phyloP scores from a whole-genome alignment of 1,140 invertebrate species.

The Bombus pyrosoma region DNA sequence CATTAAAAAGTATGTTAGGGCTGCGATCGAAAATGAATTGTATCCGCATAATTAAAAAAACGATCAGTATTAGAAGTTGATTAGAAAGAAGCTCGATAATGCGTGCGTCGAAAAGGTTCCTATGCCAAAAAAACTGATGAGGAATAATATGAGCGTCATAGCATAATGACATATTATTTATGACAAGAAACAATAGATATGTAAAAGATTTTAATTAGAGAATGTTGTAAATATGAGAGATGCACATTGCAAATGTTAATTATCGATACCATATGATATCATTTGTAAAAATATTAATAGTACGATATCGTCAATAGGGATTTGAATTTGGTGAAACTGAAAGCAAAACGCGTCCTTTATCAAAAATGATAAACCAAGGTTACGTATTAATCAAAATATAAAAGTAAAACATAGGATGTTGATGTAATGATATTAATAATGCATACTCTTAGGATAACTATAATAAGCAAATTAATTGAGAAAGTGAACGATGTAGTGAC shows the following conservation, averaged over 20 bases:
- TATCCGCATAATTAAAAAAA: slow-evolving; percentile 55
- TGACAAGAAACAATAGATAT: slow-evolving; percentile 35
- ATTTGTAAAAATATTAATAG: slow-evolving; percentile 43
- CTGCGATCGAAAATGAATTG: slow-evolving; percentile 20
- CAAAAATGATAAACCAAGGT: slow-evolving; percentile 34
- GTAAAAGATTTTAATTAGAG: slow-evolving; percentile 19
- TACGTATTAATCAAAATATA: slow-evolving; percentile 61
- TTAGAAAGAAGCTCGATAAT: slow-evolving; percentile 57
- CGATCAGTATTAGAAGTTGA: slow-evolving; percentile 65
- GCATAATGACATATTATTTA: slow-evolving; percentile 64
- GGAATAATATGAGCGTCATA: slow-evolving; percentile 39
- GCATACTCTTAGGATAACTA: slow-evolving; percentile 35
- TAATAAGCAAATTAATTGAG: slow-evolving; percentile 17
- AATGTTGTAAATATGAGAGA: slow-evolving; percentile 40
- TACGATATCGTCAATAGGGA: slow-evolving; percentile 15
- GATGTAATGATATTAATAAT: slow-evolving; percentile 51
- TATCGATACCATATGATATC: not conserved
- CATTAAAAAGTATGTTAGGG: slow-evolving; percentile 9
- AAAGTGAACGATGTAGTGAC: slow-evolving; percentile 14
- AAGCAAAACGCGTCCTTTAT: slow-evolving; percentile 20
- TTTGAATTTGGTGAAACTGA: not conserved
- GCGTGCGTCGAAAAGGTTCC: slow-evolving; percentile 57
- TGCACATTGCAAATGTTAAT: slow-evolving; percentile 39
- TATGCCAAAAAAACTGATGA: slow-evolving; percentile 62
- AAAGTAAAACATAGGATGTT: slow-evolving; percentile 39